Conservation (phyloP, 2,113 vertebrate species). For the Periophthalmodon schlosseri region DNA sequence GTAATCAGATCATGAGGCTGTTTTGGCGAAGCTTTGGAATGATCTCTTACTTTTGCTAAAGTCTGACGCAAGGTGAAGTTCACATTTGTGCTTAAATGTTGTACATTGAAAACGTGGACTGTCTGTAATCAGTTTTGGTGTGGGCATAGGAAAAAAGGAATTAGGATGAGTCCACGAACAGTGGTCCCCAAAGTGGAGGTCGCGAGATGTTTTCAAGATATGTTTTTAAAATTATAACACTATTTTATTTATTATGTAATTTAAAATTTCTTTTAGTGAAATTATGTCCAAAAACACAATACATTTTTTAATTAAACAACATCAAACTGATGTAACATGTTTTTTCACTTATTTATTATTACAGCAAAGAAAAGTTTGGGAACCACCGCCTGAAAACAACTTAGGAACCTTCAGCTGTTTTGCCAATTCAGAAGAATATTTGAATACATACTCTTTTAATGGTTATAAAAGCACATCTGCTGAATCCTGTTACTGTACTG, state of each 20-base stretch:
- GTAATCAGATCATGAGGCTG: conserved; percentile 43
- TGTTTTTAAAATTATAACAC: no score
- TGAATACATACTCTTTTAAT: background rate
- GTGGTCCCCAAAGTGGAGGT: background rate
- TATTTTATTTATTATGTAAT: background rate
- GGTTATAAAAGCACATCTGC: background rate
- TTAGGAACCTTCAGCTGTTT: no score
- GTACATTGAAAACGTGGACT: background rate
- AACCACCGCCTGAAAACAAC: no score
- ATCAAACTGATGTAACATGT: no score
- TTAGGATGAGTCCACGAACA: background rate
- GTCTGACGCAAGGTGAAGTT: background rate
- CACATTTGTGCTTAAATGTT: no score
- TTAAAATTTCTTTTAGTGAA: background rate
- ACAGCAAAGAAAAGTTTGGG: no score
- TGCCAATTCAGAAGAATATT: background rate
- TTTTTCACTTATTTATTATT: no score
- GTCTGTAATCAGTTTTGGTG: background rate
- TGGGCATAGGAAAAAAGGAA: background rate
- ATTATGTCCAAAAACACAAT: no score
- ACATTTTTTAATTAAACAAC: no score
- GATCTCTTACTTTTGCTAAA: conserved; percentile 7
- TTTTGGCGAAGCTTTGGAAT: conserved; percentile 35
- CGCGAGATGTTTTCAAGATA: background rate
- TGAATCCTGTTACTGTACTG: background rate